These are phyloP conservation scores for Peromyscus attwateri DNA, from an alignment of 2,797 vertebrate species.

Conservation along the genomic window DNA sequence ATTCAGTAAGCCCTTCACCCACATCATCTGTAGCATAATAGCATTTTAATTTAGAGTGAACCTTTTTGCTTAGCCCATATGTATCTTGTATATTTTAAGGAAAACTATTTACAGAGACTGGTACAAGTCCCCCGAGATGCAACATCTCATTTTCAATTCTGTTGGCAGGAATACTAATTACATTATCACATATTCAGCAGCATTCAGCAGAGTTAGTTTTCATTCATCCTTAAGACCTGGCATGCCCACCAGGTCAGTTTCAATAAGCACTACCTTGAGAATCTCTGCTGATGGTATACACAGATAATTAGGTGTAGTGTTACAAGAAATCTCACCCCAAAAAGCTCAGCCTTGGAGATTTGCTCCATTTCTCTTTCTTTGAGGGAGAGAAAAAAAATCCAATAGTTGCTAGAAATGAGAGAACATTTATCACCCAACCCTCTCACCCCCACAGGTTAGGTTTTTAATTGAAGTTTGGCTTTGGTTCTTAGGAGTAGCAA, in stretches of 20 bases:
- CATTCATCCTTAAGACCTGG: slow-evolving; percentile 86
- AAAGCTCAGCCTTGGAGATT: slow-evolving; percentile 83
- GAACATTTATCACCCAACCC: slow-evolving; percentile 69
- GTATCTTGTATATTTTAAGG: slow-evolving; percentile 80
- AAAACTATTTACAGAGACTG: slow-evolving; percentile 78
- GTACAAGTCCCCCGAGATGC: slow-evolving; percentile 83
- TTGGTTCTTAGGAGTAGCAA: slow-evolving; percentile 66
- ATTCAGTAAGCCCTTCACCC: slow-evolving; percentile 75
- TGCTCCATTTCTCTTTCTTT: slow-evolving; percentile 73
- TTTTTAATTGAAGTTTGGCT: slow-evolving; percentile 70
- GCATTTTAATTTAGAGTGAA: slow-evolving; percentile 83
- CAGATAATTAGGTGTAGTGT: slow-evolving; percentile 85
- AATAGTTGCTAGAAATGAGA: slow-evolving; percentile 61
- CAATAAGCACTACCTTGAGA: slow-evolving; percentile 87
- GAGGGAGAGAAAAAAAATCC: slow-evolving; percentile 70
- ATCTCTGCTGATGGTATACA: slow-evolving; percentile 79
- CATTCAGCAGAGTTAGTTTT: slow-evolving; percentile 89
- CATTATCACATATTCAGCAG: slow-evolving; percentile 88
- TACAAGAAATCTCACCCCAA: slow-evolving; percentile 73
- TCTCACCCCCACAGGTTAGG: slow-evolving; percentile 43
- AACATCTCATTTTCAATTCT: slow-evolving; percentile 88
- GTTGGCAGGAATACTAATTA: slow-evolving; percentile 89
- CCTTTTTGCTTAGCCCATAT: slow-evolving; percentile 85
- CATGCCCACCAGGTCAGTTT: slow-evolving; percentile 86
- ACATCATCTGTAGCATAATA: slow-evolving; percentile 80